Evolutionary conservation across 1,140 invertebrate species (phyloP), one percentile per base, ranked within the genome.

Genomic region (Drosophila biarmipes): DNA sequence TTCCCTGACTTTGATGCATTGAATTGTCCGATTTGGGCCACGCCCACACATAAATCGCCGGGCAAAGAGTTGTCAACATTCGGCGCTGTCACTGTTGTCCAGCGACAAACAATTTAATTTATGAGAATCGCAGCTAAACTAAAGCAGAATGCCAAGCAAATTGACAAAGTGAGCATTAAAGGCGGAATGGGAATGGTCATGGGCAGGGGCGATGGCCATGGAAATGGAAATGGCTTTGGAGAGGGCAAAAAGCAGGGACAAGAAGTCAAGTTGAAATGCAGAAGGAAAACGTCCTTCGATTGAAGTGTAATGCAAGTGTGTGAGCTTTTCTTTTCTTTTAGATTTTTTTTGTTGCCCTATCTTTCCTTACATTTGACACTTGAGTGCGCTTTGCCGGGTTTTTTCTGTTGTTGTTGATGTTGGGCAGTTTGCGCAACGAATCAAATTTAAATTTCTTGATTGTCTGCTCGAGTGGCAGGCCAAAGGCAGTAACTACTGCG

Each of bases 381-480:
- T 87, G 76, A 87, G 84, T 87, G 84, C 79, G 54, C 69, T 57
- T 51, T 63, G 80, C 34, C 42, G 35, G 55, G 40, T 69, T 54
- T 57, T 43, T 53, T 49, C 57, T 78, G 54, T 73, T 78, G 61
- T 24, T 61, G 72, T 56, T 62, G 61, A 29, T 71, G 78, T 62
- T 80, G 68, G 84, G 49, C 84, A 89, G 81, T 86, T 86, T 89
- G 84, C 84, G 64, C 79, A 84, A 80, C 84, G 84, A 89, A 89
- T 89, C 79, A 89, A 89, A 89, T 89, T 89, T 89, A 89, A 89
- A 89, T 89, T 89, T 89, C 85, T 89, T 90, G 84, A 89, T 89
- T 89, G 84, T 89, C 84, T 79, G 73, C 75, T 89, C 79, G 80
- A 89, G 84, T 89, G 84, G 84, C 84, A 79, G 84, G 55, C 56